phyloP scores from a whole-genome alignment of 1,140 invertebrate species.

The Drosophila mojavensis region DNA sequence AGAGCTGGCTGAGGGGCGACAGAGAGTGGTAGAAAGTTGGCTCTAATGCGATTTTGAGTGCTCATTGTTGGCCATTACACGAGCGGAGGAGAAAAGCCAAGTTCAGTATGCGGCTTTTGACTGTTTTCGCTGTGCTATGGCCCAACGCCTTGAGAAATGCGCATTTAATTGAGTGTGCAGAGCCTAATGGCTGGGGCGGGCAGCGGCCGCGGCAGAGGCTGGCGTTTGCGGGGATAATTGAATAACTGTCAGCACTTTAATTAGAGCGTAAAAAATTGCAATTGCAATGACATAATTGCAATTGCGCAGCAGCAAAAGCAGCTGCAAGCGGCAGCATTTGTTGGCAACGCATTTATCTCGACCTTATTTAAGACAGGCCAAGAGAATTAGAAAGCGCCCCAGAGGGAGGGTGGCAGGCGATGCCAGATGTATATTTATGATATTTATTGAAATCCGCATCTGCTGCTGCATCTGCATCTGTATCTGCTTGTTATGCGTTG shows the following conservation, averaged over 20 bases:
- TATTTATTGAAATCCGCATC: slow-evolving; percentile 74
- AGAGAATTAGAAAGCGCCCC: not conserved
- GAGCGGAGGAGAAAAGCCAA: slow-evolving; percentile 18
- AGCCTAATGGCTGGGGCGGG: not conserved
- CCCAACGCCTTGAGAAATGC: slow-evolving; percentile 65
- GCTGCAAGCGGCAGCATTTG: slow-evolving; percentile 31
- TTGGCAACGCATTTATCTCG: slow-evolving; percentile 44
- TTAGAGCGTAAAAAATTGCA: slow-evolving; percentile 77
- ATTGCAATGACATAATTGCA: slow-evolving; percentile 75
- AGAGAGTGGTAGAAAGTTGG: slow-evolving; percentile 35
- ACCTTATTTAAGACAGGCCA: slow-evolving; percentile 34
- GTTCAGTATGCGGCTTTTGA: slow-evolving; percentile 22
- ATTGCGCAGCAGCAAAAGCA: slow-evolving; percentile 20
- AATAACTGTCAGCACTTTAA: slow-evolving; percentile 80
- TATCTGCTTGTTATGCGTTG: slow-evolving; percentile 26
- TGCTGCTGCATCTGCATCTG: slow-evolving; percentile 41
- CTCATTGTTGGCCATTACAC: slow-evolving; percentile 77
- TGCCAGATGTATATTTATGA: slow-evolving; percentile 17
- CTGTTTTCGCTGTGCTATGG: slow-evolving; percentile 26
- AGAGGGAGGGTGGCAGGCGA: no score
- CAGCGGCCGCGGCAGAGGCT: not conserved
- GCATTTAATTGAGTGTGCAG: slow-evolving; percentile 72
- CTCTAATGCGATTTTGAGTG: slow-evolving; percentile 79
- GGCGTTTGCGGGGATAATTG: slow-evolving; percentile 64
- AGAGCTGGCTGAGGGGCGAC: not conserved